Conservation (phyloP, 2,888 invertebrate species). For the Temnothorax rugatulus region DNA sequence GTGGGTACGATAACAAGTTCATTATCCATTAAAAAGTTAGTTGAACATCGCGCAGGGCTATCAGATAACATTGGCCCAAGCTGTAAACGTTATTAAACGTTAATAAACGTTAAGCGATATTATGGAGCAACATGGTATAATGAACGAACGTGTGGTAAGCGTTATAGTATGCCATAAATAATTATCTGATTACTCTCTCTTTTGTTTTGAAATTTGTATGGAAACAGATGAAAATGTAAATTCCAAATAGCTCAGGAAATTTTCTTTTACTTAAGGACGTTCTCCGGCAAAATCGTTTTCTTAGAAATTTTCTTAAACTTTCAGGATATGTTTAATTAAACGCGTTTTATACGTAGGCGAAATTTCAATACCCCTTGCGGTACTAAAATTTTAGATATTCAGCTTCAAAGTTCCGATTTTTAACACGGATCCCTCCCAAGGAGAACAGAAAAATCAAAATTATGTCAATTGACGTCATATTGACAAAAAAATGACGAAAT, state of each 20-base stretch:
- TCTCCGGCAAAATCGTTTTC: too few relatives aligned
- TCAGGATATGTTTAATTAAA: too few relatives aligned
- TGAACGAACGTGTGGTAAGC: conserved; percentile 10
- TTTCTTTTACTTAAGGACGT: not conserved
- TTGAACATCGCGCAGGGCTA: conserved; percentile 1
- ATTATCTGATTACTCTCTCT: not conserved
- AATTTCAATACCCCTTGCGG: too few relatives aligned
- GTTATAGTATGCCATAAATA: conserved; percentile 11
- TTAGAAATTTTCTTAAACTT: too few relatives aligned
- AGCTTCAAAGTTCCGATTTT: too few relatives aligned
- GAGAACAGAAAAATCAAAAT: too few relatives aligned
- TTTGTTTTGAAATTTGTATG: not conserved
- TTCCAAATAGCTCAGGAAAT: not conserved
- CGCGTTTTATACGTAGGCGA: too few relatives aligned
- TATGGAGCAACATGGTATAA: conserved; percentile 22
- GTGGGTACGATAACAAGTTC: conserved; percentile 32
- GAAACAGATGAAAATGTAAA: conserved; percentile 11
- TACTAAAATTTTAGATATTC: too few relatives aligned
- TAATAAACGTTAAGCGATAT: conserved; percentile 45
- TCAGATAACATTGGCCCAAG: conserved; percentile 29
- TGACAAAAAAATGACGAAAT: too few relatives aligned
- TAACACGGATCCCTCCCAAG: too few relatives aligned
- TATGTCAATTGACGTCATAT: too few relatives aligned
- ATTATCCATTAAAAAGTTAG: conserved; percentile 51
- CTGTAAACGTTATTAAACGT: conserved; percentile 45